Evolutionary conservation across 2,113 vertebrate species (phyloP), one percentile per base, ranked within the genome.

Genomic region (Aegithalos caudatus): DNA sequence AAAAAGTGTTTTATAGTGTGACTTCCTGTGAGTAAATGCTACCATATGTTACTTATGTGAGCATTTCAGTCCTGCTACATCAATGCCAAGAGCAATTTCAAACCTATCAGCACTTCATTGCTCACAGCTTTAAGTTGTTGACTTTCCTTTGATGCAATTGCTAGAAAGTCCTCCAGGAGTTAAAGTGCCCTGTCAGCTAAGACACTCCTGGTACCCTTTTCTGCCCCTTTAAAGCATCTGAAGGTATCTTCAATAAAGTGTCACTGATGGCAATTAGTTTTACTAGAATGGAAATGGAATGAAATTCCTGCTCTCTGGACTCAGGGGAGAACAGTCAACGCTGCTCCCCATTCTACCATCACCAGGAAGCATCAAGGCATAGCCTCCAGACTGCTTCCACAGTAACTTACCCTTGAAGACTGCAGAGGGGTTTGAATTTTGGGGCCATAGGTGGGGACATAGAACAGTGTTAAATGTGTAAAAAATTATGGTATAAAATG

Each of bases 301-400:
- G 38, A 53, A 69, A 73, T 42, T n/a, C 11, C 12, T 19, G 27
- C 18, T 54, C 16, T 47, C 18, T n/a, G 18, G 33, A 82, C 11
- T 82, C 45, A 47, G 13, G 10, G 9, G n/a, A 77, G 6, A 81
- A 23, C 37, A 25, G 11, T 40, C 56, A 80, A 0, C 6, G 2
- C 7, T 80, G 37, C 37, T 64, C 11, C 12, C 35, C 35, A 29
- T 60, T 48, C 20, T 38, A 17, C 28, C 42, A 5, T 37, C 3
- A 1, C 47, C 18, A 17, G 1, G 2, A 78, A 57, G 27, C n/a
- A 53, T 60, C 22, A 65, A 83, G 16, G 12, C 15, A 15, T 0
- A 58, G 16, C 24, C 81, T 91, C 69, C 62, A 72, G 24, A 51
- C 19, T 56, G 12, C 35, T 88, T 51, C 33, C 22, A 35, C 24